These are phyloP conservation scores for Schizopygopsis pylzovi DNA, from an alignment of 2,797 vertebrate genomes.

Conservation along the genomic window DNA sequence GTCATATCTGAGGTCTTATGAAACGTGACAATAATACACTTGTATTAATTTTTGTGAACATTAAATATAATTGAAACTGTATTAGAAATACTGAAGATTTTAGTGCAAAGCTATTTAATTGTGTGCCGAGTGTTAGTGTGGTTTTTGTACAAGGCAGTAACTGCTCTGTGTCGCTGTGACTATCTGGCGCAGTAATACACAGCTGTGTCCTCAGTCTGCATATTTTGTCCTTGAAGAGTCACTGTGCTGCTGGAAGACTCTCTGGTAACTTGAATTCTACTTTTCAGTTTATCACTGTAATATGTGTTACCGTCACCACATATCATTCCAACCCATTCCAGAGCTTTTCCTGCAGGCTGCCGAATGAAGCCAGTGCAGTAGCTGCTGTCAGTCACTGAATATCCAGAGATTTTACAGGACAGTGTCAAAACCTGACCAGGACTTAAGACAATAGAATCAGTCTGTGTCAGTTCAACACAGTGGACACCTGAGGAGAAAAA, in stretches of 20 bases:
- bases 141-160: constrained; percentile 26
- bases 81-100: background rate
- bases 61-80: background rate
- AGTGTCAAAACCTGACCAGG: constrained; percentile 46
- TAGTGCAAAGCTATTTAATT: no score
- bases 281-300: constrained; percentile 44
- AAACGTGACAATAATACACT: background rate
- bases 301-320: background rate
- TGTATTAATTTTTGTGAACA: background rate
- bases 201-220: constrained; percentile 34
- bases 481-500: constrained; percentile 1
- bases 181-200: constrained; percentile 37
- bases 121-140: background rate
- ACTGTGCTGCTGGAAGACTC: constrained; percentile 36
- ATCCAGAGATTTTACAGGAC: constrained; percentile 46
- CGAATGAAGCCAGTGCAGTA: constrained; percentile 3
- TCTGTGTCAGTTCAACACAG: constrained; percentile 23
- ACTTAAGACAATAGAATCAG: background rate
- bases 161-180: constrained; percentile 16
- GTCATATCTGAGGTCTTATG: background rate
- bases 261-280: constrained; percentile 31
- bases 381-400: background rate
- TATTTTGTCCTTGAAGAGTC: constrained; percentile 21
- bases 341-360: constrained; percentile 30
- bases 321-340: background rate